phyloP scores from a whole-genome alignment of 2,888 invertebrate genomes.

The Trypoxylon attenuatum region DNA sequence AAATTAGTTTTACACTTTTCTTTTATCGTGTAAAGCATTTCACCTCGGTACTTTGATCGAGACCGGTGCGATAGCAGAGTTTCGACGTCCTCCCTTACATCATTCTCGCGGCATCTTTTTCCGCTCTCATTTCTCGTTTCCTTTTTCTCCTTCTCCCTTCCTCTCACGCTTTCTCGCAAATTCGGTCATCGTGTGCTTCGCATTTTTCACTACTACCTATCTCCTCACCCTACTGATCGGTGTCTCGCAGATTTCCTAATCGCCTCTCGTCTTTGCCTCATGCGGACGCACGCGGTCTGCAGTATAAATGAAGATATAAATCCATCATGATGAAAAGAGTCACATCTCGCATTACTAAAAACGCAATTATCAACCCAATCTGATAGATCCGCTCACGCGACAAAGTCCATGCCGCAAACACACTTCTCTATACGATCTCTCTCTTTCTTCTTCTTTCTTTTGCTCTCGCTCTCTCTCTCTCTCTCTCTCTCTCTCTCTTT shows the following conservation, averaged over 20 bases:
- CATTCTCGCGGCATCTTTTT: too few relatives aligned
- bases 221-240: background rate
- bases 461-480: slow-evolving; percentile 18
- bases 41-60: slow-evolving; percentile 33
- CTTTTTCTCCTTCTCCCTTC: background rate
- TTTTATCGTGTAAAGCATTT: slow-evolving; percentile 10
- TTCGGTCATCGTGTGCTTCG: background rate
- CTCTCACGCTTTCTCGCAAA: background rate
- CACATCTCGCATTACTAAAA: slow-evolving; percentile 25
- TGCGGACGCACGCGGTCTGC: slow-evolving; percentile 21
- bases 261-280: background rate
- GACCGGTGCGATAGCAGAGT: slow-evolving; percentile 56
- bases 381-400: background rate
- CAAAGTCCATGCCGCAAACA: background rate
- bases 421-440: background rate
- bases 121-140: slow-evolving; percentile 9
- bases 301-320: slow-evolving; percentile 51
- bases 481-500: slow-evolving; percentile 11
- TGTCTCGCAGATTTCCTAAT: too few relatives aligned
- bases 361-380: slow-evolving; percentile 20
- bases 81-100: slow-evolving; percentile 44
- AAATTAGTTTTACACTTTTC: slow-evolving; percentile 25
- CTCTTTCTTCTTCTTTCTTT: slow-evolving; percentile 20
- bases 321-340: slow-evolving; percentile 36
- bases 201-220: background rate